Conservation (phyloP, 1,140 invertebrate genomes). For the Tenebrio molitor region DNA sequence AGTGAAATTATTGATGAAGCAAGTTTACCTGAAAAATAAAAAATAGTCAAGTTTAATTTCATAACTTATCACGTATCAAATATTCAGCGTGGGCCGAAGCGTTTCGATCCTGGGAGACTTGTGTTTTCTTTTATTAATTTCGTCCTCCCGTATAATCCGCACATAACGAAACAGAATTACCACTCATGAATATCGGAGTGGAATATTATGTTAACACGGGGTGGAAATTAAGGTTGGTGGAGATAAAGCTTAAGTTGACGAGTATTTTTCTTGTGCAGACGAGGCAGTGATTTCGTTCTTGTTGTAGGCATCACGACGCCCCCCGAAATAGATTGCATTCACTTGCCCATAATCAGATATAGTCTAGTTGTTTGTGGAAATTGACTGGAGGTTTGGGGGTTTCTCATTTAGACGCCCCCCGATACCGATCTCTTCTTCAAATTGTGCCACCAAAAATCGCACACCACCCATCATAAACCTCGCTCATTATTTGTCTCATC, state of each 20-base stretch:
- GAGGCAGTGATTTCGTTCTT: neutral
- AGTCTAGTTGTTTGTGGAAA: slow-evolving; percentile 33
- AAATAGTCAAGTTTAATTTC: no score
- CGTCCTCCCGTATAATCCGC: slow-evolving; percentile 22
- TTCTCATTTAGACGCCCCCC: slow-evolving; percentile 40
- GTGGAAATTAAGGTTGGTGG: slow-evolving; percentile 23
- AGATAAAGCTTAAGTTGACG: slow-evolving; percentile 3
- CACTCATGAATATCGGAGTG: slow-evolving; percentile 38
- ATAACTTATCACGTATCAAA: no score
- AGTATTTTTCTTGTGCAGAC: slow-evolving; percentile 5
- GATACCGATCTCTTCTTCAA: slow-evolving; percentile 37
- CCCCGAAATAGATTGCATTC: slow-evolving; percentile 21
- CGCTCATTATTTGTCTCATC: slow-evolving; percentile 7
- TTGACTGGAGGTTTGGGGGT: slow-evolving; percentile 40
- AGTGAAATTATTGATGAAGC: no score
- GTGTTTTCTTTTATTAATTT: slow-evolving; percentile 32
- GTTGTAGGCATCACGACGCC: slow-evolving; percentile 7
- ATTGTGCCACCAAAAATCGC: slow-evolving; percentile 23
- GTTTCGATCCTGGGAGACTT: no score
- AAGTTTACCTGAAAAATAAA: no score
- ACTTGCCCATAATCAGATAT: slow-evolving; percentile 32
- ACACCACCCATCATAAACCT: neutral
- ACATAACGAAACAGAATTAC: slow-evolving; percentile 25
- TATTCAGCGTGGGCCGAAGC: no score
- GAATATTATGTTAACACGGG: slow-evolving; percentile 41